phyloP scores from a whole-genome alignment of 2,888 invertebrate genomes.

The Aphodius sticticus region DNA sequence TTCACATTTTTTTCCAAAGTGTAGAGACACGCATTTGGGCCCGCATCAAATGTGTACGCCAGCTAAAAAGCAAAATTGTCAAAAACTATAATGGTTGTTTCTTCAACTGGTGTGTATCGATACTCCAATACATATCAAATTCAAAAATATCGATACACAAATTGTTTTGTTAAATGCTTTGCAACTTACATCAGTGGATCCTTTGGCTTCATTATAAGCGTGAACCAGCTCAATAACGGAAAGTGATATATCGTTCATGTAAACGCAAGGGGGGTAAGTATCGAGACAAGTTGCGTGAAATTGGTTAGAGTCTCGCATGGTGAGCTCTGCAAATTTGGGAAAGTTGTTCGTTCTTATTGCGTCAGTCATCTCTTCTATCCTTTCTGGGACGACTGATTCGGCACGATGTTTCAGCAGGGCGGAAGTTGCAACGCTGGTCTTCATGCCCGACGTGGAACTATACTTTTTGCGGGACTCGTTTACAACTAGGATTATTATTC shows the following conservation, averaged over 20 bases:
- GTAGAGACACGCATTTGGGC: conserved; percentile 94
- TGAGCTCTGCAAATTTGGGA: conserved; percentile 85
- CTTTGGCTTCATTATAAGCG: conserved; percentile 76
- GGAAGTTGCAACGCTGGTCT: conserved; percentile 80
- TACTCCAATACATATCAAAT: not conserved
- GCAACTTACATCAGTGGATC: conserved; percentile 66
- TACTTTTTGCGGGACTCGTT: conserved; percentile 83
- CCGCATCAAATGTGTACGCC: conserved; percentile 99
- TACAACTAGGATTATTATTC: conserved; percentile 88
- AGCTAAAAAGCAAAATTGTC: conserved; percentile 64
- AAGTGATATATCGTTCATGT: conserved; percentile 90
- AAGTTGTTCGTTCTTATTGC: conserved; percentile 78
- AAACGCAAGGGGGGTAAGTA: conserved; percentile 92
- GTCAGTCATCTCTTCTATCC: conserved; percentile 67
- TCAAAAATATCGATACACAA: not conserved
- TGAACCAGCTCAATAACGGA: conserved; percentile 83
- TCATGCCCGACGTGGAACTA: conserved; percentile 92
- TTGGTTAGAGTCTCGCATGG: conserved; percentile 98
- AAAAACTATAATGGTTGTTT: too few relatives aligned
- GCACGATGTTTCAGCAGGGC: conserved; percentile 80
- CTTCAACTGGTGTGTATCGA: too few relatives aligned
- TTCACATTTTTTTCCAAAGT: conserved; percentile 78
- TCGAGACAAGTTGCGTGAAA: conserved; percentile 94
- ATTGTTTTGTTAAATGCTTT: not conserved
- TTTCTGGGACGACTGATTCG: conserved; percentile 74